Evolutionary conservation across 2,888 invertebrate genomes (phyloP).

Genomic region (Trichopria drosophilae): DNA sequence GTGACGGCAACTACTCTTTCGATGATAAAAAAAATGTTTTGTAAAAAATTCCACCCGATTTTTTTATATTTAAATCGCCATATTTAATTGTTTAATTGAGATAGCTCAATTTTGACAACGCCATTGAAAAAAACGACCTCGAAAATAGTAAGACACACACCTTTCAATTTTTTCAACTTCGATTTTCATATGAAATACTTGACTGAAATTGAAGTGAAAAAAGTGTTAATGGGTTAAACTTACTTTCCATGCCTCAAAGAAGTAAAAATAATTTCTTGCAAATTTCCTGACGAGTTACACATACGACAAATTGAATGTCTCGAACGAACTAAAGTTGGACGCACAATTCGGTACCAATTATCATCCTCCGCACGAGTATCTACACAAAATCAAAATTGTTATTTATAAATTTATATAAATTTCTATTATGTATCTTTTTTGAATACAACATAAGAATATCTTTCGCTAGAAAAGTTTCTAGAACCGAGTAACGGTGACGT

Average conservation of each 20-base stretch:
- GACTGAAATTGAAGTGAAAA: too few relatives aligned
- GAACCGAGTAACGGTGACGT: constrained; percentile 60
- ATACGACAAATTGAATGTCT: constrained; percentile 77
- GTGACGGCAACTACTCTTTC: too few relatives aligned
- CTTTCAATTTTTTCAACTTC: too few relatives aligned
- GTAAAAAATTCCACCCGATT: too few relatives aligned
- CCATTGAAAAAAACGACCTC: too few relatives aligned
- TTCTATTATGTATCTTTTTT: constrained; percentile 67
- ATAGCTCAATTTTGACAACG: too few relatives aligned
- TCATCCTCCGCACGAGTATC: constrained; percentile 60
- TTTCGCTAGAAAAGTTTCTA: constrained; percentile 60
- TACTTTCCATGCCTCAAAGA: constrained; percentile 75
- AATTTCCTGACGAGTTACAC: constrained; percentile 74
- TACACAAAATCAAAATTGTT: constrained; percentile 38
- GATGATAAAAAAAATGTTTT: too few relatives aligned
- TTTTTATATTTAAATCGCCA: too few relatives aligned
- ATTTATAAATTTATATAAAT: constrained; percentile 15
- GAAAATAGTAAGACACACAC: too few relatives aligned
- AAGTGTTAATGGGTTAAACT: constrained; percentile 43
- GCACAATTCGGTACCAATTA: constrained; percentile 80
- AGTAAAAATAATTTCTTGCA: constrained; percentile 78
- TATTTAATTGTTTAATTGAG: too few relatives aligned
- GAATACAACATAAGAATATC: constrained; percentile 80
- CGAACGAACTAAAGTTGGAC: constrained; percentile 70
- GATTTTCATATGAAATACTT: too few relatives aligned